Conservation (phyloP, 2,888 invertebrate species). For the Steinernema carpocapsae region DNA sequence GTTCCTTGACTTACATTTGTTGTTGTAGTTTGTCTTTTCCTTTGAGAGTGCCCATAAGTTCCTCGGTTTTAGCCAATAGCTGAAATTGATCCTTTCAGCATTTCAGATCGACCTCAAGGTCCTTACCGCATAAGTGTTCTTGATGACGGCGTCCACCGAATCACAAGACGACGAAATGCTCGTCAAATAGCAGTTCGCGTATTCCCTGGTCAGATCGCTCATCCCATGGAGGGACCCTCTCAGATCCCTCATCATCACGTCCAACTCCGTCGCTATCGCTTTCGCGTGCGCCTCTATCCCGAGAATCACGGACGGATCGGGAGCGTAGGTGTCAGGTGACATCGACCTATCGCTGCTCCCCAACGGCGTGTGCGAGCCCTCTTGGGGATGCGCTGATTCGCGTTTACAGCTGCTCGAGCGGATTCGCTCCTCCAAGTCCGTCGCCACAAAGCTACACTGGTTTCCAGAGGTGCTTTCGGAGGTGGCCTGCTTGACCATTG, state of each 20-base stretch:
- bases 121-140: slow-evolving; percentile 61
- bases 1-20: slow-evolving; percentile 53
- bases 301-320: slow-evolving; percentile 49
- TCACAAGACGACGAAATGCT: slow-evolving; percentile 62
- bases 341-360: slow-evolving; percentile 12
- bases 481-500: slow-evolving; percentile 17
- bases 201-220: slow-evolving; percentile 63
- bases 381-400: slow-evolving; percentile 39
- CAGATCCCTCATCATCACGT: slow-evolving; percentile 61
- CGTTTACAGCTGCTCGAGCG: slow-evolving; percentile 27
- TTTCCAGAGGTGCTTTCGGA: not conserved
- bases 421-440: slow-evolving; percentile 28
- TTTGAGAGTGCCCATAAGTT: slow-evolving; percentile 60
- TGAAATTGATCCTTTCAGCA: slow-evolving; percentile 40
- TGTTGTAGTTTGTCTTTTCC: slow-evolving; percentile 55
- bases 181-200: slow-evolving; percentile 57
- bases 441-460: slow-evolving; percentile 14
- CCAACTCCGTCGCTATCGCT: slow-evolving; percentile 61
- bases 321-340: slow-evolving; percentile 36
- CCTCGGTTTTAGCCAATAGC: slow-evolving; percentile 67
- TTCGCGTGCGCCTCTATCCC: slow-evolving; percentile 62
- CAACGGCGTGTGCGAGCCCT: slow-evolving; percentile 25
- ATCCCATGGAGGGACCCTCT: slow-evolving; percentile 62
- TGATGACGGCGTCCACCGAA: slow-evolving; percentile 61
- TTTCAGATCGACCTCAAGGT: too few species aligned